These are phyloP conservation scores for Lissonota sp. DNA, from an alignment of 2,888 invertebrate species.

Conservation along the genomic window DNA sequence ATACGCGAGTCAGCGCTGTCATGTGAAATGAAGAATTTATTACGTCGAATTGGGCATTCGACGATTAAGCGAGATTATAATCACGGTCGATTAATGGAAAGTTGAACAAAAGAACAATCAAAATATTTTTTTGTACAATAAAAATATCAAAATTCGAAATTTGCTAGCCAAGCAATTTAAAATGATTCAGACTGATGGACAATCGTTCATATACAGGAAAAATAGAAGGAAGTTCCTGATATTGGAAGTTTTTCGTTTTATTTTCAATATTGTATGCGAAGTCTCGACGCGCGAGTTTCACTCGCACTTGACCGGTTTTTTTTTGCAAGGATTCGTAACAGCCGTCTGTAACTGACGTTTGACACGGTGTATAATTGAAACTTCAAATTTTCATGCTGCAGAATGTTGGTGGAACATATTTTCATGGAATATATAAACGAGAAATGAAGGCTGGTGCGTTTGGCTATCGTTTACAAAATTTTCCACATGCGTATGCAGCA, in stretches of 20 bases:
- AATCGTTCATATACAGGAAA: background rate
- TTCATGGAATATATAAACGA: background rate
- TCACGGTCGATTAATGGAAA: no score
- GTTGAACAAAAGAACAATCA: no score
- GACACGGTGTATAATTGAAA: background rate
- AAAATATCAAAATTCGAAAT: no score
- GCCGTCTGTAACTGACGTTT: background rate
- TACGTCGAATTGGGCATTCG: background rate
- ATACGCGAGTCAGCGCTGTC: constrained; percentile 27
- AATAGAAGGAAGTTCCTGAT: background rate
- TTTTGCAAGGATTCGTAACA: no score
- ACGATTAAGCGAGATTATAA: no score
- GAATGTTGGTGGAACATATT: background rate
- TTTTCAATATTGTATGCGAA: background rate
- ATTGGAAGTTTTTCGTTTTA: background rate
- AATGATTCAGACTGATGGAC: background rate
- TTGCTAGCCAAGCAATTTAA: no score
- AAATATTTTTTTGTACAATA: no score
- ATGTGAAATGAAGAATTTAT: constrained; percentile 20
- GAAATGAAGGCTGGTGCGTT: background rate
- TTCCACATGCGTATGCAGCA: background rate
- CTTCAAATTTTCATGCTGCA: background rate
- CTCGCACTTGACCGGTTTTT: no score
- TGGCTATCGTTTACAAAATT: background rate
- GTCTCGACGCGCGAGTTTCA: background rate